Conservation (phyloP, 2,797 vertebrate species). For the Nannoperca australis region DNA sequence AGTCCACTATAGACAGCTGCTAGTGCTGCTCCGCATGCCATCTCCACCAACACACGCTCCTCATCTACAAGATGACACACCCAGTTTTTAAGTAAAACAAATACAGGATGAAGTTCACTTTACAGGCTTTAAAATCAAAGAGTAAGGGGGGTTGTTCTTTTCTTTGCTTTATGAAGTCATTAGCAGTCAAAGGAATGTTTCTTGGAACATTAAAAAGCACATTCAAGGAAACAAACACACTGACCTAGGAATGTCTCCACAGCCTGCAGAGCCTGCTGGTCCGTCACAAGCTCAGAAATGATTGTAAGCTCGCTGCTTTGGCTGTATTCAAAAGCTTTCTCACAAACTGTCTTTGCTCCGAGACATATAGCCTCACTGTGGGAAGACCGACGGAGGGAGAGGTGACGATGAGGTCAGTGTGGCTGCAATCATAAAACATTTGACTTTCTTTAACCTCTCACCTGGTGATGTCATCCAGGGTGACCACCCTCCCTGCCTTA, state of each 20-base stretch:
- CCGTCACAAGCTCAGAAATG: slow-evolving; percentile 77
- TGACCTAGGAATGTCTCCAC: slow-evolving; percentile 75
- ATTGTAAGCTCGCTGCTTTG: slow-evolving; percentile 59
- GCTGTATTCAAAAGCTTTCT: slow-evolving; percentile 80
- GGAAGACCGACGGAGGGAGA: neutral
- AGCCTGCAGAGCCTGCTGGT: slow-evolving; percentile 75
- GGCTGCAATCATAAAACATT: fast-evolving
- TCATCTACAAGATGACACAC: slow-evolving; percentile 60
- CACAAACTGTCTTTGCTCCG: slow-evolving; percentile 80
- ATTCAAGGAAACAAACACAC: slow-evolving; percentile 12
- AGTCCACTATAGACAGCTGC: slow-evolving; percentile 75
- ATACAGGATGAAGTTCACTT: slow-evolving; percentile 5
- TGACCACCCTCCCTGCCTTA: slow-evolving; percentile 81
- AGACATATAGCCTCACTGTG: slow-evolving; percentile 85
- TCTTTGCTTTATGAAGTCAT: neutral
- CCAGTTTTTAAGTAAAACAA: slow-evolving; percentile 1
- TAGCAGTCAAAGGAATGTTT: neutral
- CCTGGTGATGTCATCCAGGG: slow-evolving; percentile 88
- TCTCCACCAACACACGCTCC: slow-evolving; percentile 78
- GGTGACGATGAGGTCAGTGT: neutral
- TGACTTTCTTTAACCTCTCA: slow-evolving; percentile 39
- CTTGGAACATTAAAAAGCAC: neutral
- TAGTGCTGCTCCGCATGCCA: slow-evolving; percentile 76
- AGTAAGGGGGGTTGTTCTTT: neutral
- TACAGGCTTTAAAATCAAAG: neutral